Conservation (phyloP, 2,797 vertebrate species). For the Silurus lanzhouensis region DNA sequence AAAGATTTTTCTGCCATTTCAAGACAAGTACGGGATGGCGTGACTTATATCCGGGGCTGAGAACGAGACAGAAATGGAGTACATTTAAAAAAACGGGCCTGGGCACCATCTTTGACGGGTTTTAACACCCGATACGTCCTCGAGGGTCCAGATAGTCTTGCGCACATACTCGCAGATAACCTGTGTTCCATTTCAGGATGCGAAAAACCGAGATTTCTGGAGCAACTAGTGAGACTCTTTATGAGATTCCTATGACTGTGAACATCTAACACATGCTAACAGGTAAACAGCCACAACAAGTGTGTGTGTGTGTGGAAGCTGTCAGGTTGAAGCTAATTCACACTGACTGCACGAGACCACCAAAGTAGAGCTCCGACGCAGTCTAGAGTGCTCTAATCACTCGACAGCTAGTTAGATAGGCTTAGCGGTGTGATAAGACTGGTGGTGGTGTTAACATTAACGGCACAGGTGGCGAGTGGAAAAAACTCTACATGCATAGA, state of each 20-base stretch:
- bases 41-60: slow-evolving; percentile 7
- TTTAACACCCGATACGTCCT: slow-evolving; percentile 8
- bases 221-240: slow-evolving; percentile 40
- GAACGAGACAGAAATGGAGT: neutral
- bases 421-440: slow-evolving; percentile 33
- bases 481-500: neutral
- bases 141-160: slow-evolving; percentile 32
- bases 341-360: slow-evolving; percentile 48
- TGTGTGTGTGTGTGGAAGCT: neutral
- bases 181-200: slow-evolving; percentile 49
- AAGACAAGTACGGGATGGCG: slow-evolving; percentile 69
- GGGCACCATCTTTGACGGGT: neutral
- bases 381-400: slow-evolving; percentile 46
- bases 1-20: slow-evolving; percentile 33
- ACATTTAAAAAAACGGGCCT: neutral
- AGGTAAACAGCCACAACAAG: slow-evolving; percentile 40
- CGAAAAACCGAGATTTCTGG: slow-evolving; percentile 12
- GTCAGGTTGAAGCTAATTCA: slow-evolving; percentile 19
- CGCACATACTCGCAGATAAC: neutral
- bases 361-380: slow-evolving; percentile 37
- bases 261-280: slow-evolving; percentile 28
- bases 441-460: slow-evolving; percentile 19
- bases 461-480: slow-evolving; percentile 21
- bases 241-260: slow-evolving; percentile 43
- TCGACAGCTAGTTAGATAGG: slow-evolving; percentile 45